These are phyloP conservation scores for Corvus hawaiiensis DNA, from an alignment of 2,113 vertebrate genomes.

Conservation along the genomic window DNA sequence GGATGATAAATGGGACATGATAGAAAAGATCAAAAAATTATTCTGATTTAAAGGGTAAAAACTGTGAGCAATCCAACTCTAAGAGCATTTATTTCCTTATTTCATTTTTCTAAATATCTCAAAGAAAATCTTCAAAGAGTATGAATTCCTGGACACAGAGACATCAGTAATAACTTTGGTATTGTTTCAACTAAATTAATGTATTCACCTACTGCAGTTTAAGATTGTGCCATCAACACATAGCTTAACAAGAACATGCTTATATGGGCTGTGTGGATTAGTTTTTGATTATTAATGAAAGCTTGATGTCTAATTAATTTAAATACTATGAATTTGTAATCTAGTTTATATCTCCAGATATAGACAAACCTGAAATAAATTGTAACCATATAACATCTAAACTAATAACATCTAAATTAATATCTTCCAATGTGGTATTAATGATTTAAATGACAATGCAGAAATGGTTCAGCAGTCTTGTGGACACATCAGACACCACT, in stretches of 20 bases:
- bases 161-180: background rate
- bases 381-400: background rate
- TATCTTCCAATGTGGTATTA: background rate
- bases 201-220: background rate
- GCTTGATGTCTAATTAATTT: background rate
- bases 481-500: background rate
- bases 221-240: background rate
- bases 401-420: background rate
- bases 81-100: background rate
- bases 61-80: background rate
- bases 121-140: background rate
- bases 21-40: background rate
- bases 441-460: background rate
- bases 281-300: background rate
- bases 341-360: background rate
- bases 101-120: background rate
- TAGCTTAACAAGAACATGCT: background rate
- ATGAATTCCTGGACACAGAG: background rate
- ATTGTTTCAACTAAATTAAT: background rate
- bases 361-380: background rate
- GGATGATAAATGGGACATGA: background rate
- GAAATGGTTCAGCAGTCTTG: background rate
- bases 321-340: background rate
- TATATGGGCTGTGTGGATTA: background rate
- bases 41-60: background rate